These are phyloP conservation scores for Cotesia chilonis DNA, from an alignment of 1,140 invertebrate genomes.

Conservation along the genomic window DNA sequence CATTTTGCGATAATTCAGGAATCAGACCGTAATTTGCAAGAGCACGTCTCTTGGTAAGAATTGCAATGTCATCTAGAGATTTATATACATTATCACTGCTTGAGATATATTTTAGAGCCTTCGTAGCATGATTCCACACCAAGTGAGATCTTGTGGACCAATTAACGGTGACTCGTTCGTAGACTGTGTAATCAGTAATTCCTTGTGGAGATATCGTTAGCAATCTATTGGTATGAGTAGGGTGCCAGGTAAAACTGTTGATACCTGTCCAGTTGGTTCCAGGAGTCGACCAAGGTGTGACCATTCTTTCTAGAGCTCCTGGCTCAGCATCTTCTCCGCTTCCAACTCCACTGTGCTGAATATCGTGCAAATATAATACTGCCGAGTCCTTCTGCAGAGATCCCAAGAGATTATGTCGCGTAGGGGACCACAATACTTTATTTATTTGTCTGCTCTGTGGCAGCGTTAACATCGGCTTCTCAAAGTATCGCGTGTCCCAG, in stretches of 20 bases:
- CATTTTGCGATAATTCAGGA: conserved; percentile 68
- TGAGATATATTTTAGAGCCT: conserved; percentile 71
- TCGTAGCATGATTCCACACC: conserved; percentile 78
- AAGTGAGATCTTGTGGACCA: conserved; percentile 78
- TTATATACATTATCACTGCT: conserved; percentile 68
- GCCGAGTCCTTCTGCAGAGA: conserved; percentile 77
- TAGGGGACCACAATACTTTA: conserved; percentile 89
- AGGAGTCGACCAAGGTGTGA: conserved; percentile 64
- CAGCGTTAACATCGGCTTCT: conserved; percentile 81
- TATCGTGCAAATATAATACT: conserved; percentile 79
- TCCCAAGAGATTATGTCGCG: conserved; percentile 81
- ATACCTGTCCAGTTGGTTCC: conserved; percentile 45
- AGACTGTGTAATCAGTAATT: conserved; percentile 78
- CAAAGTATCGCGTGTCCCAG: conserved; percentile 89
- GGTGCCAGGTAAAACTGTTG: conserved; percentile 86
- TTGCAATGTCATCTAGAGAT: conserved; percentile 75
- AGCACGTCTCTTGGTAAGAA: conserved; percentile 77
- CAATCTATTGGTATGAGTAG: conserved; percentile 77
- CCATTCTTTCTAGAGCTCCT: conserved; percentile 77
- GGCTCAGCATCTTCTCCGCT: conserved; percentile 77
- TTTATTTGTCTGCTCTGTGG: conserved; percentile 75
- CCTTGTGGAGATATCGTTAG: conserved; percentile 74
- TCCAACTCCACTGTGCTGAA: conserved; percentile 76
- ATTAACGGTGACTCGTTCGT: conserved; percentile 83
- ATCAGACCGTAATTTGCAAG: conserved; percentile 80